phyloP scores from a whole-genome alignment of 2,888 invertebrate genomes.

The Hirtodrosophila confusa region DNA sequence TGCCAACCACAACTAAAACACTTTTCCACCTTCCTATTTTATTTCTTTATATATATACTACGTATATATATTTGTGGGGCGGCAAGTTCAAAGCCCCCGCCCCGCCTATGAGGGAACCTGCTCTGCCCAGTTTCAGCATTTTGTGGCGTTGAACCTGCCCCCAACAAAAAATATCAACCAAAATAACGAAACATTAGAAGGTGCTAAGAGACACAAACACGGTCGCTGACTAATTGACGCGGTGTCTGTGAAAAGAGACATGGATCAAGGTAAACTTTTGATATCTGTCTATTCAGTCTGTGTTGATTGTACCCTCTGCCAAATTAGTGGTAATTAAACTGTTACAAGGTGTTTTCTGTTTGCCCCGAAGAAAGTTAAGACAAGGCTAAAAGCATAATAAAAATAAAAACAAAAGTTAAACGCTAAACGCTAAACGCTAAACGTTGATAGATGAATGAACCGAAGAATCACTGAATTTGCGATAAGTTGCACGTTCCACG shows the following conservation, averaged over 20 bases:
- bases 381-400: conserved; percentile 18
- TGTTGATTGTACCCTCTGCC: conserved; percentile 24
- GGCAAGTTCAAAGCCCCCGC: conserved; percentile 44
- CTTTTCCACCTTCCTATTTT: conserved; percentile 6
- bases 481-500: conserved; percentile 19
- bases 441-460: conserved; percentile 17
- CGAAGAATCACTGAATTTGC: conserved; percentile 30
- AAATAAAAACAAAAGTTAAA: conserved; percentile 1
- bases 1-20: conserved; percentile 24
- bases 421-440: neutral
- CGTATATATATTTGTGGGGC: conserved; percentile 2
- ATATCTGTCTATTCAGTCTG: conserved; percentile 11
- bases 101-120: conserved; percentile 35
- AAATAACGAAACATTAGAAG: conserved; percentile 49
- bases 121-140: conserved; percentile 34
- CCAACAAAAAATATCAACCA: conserved; percentile 6
- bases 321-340: conserved; percentile 75
- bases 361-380: conserved; percentile 62
- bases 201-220: conserved; percentile 36
- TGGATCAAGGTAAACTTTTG: conserved; percentile 47
- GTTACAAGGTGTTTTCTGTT: conserved; percentile 67
- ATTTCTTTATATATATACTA: too few species aligned
- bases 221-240: conserved; percentile 56
- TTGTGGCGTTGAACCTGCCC: conserved; percentile 36
- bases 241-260: conserved; percentile 29